phyloP scores from a whole-genome alignment of 2,113 vertebrate genomes.

The Mionectes macconnelli region DNA sequence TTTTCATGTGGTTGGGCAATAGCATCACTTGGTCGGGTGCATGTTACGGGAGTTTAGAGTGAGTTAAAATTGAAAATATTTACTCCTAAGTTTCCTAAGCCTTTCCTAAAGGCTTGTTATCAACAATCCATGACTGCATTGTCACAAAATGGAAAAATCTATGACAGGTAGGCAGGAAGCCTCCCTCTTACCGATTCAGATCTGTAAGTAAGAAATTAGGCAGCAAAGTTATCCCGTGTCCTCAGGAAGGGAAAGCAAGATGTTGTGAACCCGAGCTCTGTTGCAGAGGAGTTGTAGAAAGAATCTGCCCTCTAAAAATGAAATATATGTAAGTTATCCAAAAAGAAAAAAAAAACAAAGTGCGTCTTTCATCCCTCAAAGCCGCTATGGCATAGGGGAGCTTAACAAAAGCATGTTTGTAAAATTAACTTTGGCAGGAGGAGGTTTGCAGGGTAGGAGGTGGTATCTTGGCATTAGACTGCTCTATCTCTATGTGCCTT shows the following conservation, averaged over 20 bases:
- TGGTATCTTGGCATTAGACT: not conserved
- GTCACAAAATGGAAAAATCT: not conserved
- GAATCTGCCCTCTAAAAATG: not conserved
- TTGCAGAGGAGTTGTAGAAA: not conserved
- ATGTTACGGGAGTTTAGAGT: not conserved
- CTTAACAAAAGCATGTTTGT: not conserved
- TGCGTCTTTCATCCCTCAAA: not conserved
- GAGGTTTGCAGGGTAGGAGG: not conserved
- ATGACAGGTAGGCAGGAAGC: not conserved
- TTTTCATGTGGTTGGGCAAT: conserved; percentile 63
- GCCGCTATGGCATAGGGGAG: not conserved
- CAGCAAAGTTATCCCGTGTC: not conserved
- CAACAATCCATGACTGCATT: not conserved
- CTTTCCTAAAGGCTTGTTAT: not conserved
- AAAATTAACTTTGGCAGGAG: not conserved
- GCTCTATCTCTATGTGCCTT: not conserved
- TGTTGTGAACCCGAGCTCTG: not conserved
- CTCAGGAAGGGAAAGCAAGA: not conserved
- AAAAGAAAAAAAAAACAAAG: not conserved
- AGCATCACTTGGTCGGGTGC: not conserved
- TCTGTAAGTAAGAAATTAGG: not conserved
- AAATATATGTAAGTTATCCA: not conserved
- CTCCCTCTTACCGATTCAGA: not conserved
- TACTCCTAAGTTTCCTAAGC: not conserved
- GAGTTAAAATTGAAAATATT: conserved; percentile 14